These are phyloP conservation scores for Eucriotettix oculatus DNA, from an alignment of 2,888 invertebrate genomes.

Conservation along the genomic window DNA sequence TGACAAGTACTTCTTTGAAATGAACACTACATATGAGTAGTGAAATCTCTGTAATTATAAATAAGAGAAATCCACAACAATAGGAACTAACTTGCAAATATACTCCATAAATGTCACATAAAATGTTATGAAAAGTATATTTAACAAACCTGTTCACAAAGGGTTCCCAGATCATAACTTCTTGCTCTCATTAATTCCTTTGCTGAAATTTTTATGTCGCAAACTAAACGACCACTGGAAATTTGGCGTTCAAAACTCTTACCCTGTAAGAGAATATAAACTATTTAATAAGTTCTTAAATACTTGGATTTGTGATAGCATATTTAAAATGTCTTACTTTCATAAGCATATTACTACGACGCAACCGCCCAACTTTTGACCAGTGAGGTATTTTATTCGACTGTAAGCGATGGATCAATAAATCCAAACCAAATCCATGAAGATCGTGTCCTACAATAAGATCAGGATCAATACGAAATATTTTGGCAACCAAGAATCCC, in stretches of 20 bases:
- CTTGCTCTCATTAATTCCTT: conserved; percentile 84
- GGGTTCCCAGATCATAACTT: conserved; percentile 77
- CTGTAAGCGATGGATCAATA: conserved; percentile 71
- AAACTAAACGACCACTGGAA: conserved; percentile 61
- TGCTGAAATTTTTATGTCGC: conserved; percentile 81
- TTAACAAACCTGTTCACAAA: conserved; percentile 36
- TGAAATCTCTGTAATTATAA: too few relatives aligned
- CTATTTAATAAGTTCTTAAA: too few relatives aligned
- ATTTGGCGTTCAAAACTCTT: not conserved
- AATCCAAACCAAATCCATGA: conserved; percentile 73
- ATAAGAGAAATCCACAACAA: too few relatives aligned
- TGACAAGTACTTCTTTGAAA: too few relatives aligned
- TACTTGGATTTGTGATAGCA: too few relatives aligned
- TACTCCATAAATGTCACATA: too few relatives aligned
- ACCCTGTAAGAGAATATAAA: not conserved
- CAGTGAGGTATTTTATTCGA: conserved; percentile 61
- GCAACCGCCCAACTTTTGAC: conserved; percentile 66
- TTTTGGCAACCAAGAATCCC: conserved; percentile 68
- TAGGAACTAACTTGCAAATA: too few relatives aligned
- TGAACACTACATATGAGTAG: too few relatives aligned
- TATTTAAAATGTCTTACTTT: too few relatives aligned
- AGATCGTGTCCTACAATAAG: conserved; percentile 88
- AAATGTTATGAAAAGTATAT: not conserved
- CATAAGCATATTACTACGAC: conserved; percentile 1
- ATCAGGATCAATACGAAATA: conserved; percentile 83